Conservation (phyloP, 2,888 invertebrate genomes). For the Oxyteleia sp. region DNA sequence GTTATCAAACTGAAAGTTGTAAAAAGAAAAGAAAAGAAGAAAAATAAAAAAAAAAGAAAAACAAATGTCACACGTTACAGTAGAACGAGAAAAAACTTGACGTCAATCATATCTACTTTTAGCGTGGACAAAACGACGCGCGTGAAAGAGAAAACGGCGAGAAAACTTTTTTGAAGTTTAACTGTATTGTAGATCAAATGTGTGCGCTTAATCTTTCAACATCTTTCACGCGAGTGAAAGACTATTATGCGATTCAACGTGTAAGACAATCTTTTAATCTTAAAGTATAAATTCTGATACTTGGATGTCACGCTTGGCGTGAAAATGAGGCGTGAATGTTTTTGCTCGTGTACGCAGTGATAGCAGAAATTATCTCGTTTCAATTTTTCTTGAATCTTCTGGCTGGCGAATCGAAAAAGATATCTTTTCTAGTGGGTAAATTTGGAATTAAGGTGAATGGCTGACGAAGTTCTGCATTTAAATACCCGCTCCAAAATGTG, state of each 20-base stretch:
- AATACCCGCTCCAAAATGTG: too few species aligned
- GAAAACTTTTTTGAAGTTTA: slow-evolving; percentile 23
- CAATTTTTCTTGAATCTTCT: too few species aligned
- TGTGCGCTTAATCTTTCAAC: slow-evolving; percentile 24
- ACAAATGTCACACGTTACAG: too few species aligned
- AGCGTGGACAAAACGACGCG: not conserved
- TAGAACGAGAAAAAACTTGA: not conserved
- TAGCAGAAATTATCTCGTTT: slow-evolving; percentile 6
- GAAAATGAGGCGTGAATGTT: slow-evolving; percentile 16
- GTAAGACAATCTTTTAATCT: slow-evolving; percentile 45
- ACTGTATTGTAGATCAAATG: slow-evolving; percentile 21
- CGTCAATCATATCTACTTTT: slow-evolving; percentile 12
- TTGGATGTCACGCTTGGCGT: slow-evolving; percentile 15
- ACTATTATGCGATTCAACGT: slow-evolving; percentile 13
- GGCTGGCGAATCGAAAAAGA: too few species aligned
- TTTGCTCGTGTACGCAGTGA: not conserved
- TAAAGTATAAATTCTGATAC: slow-evolving; percentile 37
- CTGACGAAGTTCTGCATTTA: too few species aligned
- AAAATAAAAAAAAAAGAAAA: too few species aligned
- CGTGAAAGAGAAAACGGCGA: slow-evolving; percentile 15
- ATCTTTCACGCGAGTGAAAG: slow-evolving; percentile 39
- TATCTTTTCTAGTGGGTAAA: too few species aligned
- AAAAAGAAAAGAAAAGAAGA: too few species aligned
- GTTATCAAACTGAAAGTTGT: not conserved
- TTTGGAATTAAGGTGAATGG: too few species aligned